These are phyloP conservation scores for Halcyon chelicuti DNA, from an alignment of 2,797 vertebrate genomes.

Conservation along the genomic window DNA sequence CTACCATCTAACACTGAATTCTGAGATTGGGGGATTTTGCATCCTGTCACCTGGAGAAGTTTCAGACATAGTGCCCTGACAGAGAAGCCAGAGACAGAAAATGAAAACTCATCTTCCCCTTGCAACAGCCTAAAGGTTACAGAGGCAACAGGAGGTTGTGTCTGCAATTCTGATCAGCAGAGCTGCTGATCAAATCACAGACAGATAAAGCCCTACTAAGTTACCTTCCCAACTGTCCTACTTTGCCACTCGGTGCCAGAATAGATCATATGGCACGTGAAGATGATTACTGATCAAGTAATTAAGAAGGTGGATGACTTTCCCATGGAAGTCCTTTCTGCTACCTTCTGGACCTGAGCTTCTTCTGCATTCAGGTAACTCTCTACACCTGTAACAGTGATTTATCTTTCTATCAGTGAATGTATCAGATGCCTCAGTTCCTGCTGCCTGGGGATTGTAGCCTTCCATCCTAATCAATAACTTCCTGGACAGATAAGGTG, in stretches of 20 bases:
- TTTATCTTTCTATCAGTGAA: constrained; percentile 15
- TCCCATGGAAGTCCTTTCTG: neutral
- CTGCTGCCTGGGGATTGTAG: neutral
- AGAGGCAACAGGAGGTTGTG: neutral
- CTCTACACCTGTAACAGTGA: neutral
- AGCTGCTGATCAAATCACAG: neutral
- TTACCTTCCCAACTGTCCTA: neutral
- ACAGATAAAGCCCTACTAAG: neutral
- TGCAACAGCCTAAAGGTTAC: neutral
- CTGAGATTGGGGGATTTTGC: neutral
- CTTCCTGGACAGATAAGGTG: neutral
- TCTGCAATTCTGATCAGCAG: neutral
- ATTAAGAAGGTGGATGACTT: constrained; percentile 22
- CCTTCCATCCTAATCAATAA: neutral
- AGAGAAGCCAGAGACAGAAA: neutral
- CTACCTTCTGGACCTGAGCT: neutral
- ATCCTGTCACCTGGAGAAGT: neutral
- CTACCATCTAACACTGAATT: neutral
- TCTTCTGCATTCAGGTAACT: neutral
- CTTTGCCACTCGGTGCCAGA: neutral
- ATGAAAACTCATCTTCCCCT: neutral
- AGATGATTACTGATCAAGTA: constrained; percentile 14
- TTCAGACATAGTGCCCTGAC: neutral
- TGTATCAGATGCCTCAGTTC: neutral
- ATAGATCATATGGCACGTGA: rapidly evolving